Evolutionary conservation across 2,888 invertebrate genomes (phyloP).

Genomic region (Drosophila demipolita): DNA sequence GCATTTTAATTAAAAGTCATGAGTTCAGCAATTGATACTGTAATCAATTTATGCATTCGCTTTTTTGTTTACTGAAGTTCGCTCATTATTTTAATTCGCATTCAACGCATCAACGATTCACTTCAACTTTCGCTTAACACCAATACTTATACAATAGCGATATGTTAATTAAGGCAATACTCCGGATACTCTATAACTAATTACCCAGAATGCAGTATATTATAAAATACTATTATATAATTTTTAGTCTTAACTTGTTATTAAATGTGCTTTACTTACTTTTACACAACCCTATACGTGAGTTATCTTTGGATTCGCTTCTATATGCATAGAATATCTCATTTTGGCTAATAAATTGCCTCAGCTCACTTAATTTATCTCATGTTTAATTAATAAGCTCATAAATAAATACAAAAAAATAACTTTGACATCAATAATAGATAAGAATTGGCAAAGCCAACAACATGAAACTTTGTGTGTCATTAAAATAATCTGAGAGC

Average conservation of each 20-base stretch:
- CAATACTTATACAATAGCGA: neutral
- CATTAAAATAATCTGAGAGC: slow-evolving; percentile 48
- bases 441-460: slow-evolving; percentile 21
- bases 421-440: slow-evolving; percentile 25
- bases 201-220: neutral
- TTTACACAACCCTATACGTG: neutral
- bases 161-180: slow-evolving; percentile 10
- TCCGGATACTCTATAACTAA: neutral
- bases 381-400: slow-evolving; percentile 28
- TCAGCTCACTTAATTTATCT: slow-evolving; percentile 2
- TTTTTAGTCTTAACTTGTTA: neutral
- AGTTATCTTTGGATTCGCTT: neutral
- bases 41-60: slow-evolving; percentile 67
- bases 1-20: slow-evolving; percentile 75
- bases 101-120: slow-evolving; percentile 13
- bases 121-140: slow-evolving; percentile 6
- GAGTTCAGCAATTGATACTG: slow-evolving; percentile 73
- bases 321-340: neutral
- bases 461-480: slow-evolving; percentile 22
- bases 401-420: slow-evolving; percentile 13
- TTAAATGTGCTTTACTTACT: neutral
- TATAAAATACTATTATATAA: neutral
- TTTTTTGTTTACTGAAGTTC: slow-evolving; percentile 37
- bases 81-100: slow-evolving; percentile 36
- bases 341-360: slow-evolving; percentile 6